These are phyloP conservation scores for Troides aeacus DNA, from an alignment of 2,888 invertebrate genomes.

Conservation along the genomic window DNA sequence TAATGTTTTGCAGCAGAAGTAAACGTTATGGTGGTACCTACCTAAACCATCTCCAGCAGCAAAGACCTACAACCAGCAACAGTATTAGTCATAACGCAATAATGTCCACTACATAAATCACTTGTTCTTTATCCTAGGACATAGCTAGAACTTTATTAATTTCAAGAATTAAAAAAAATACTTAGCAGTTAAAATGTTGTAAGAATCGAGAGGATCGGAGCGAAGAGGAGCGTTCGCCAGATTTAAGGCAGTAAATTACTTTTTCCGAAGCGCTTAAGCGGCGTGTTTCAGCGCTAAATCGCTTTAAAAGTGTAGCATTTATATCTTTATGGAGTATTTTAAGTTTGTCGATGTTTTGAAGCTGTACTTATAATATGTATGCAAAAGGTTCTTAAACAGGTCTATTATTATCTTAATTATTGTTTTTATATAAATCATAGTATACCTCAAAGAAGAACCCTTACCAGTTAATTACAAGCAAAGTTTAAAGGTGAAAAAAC, in stretches of 20 bases:
- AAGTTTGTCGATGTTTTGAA: constrained; percentile 3
- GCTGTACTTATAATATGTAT: not conserved
- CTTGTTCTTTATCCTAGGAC: no score
- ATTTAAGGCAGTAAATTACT: constrained; percentile 18
- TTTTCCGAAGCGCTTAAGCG: constrained; percentile 11
- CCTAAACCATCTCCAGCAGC: no score
- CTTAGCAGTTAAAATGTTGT: not conserved
- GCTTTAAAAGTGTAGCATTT: constrained; percentile 12
- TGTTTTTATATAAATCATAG: no score
- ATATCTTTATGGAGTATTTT: constrained; percentile 6
- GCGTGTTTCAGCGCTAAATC: constrained; percentile 10
- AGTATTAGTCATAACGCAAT: no score
- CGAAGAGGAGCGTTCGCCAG: constrained; percentile 5
- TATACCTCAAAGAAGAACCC: no score
- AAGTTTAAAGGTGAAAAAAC: no score
- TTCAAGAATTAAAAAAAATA: not conserved
- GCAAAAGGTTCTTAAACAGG: not conserved
- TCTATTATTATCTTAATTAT: no score
- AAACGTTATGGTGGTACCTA: no score
- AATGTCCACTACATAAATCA: no score
- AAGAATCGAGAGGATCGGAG: constrained; percentile 7
- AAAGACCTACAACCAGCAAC: no score
- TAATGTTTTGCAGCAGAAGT: no score
- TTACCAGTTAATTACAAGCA: no score
- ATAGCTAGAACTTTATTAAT: not conserved